These are phyloP conservation scores for Hyla sarda DNA, from an alignment of 2,113 vertebrate genomes.

Conservation along the genomic window DNA sequence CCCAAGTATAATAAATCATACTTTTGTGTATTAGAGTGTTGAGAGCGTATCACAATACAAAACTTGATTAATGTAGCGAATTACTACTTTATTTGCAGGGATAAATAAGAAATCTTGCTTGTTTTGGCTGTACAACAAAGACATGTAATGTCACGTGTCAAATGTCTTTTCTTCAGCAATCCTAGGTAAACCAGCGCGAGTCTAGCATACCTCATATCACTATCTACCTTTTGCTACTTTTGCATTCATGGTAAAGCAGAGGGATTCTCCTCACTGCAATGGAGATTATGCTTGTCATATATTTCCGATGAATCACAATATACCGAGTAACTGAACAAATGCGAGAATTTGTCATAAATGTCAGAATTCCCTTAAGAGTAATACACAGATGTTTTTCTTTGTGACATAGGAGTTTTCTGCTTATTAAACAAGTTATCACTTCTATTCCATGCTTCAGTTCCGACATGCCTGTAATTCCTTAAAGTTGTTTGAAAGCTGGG, in stretches of 20 bases:
- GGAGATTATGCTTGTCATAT: slow-evolving; percentile 49
- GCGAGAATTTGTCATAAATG: slow-evolving; percentile 41
- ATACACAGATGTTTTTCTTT: slow-evolving; percentile 60
- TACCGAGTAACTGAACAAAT: slow-evolving; percentile 7
- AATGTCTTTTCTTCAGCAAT: not conserved
- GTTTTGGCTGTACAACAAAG: slow-evolving; percentile 18
- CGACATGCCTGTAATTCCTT: slow-evolving; percentile 75
- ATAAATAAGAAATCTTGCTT: slow-evolving; percentile 8
- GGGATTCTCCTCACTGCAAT: not conserved
- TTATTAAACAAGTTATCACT: slow-evolving; percentile 74
- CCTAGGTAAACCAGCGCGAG: not conserved
- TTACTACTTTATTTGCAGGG: not conserved
- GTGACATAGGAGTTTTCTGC: slow-evolving; percentile 70
- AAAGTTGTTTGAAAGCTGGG: slow-evolving; percentile 70
- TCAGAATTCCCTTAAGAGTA: slow-evolving; percentile 38
- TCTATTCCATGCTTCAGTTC: slow-evolving; percentile 67
- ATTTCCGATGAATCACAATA: slow-evolving; percentile 29
- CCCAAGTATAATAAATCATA: not conserved
- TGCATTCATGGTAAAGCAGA: slow-evolving; percentile 15
- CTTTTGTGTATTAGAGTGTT: not conserved
- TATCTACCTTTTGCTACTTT: slow-evolving; percentile 54
- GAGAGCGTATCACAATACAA: not conserved
- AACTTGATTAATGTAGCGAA: not conserved
- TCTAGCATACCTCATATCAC: not conserved
- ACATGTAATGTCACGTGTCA: not conserved